Base-by-base conservation (phyloP, 2,888 invertebrate genomes). In the Ecliptopera silaceata region DNA sequence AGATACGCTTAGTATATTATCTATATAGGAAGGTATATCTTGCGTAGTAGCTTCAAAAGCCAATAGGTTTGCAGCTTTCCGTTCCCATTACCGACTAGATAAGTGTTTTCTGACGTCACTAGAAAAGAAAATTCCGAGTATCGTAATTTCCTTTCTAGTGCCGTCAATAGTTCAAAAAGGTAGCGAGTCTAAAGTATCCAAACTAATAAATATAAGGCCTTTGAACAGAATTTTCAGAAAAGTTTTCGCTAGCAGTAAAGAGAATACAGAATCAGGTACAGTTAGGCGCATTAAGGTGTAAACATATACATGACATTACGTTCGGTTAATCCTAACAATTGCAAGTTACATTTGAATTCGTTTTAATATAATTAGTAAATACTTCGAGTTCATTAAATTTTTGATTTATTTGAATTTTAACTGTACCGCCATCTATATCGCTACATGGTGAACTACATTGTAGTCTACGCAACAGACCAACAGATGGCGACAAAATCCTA, bases 221-320 rank as follows among this genome's bases (percentile, higher is more conserved):
- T 46, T 32, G 46, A 51, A 47, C 22, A 31, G 15, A 32, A 44
- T 49, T 44, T 49, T 32, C 45, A 32, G 20, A 44, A 36, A 46
- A 56, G 42, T 56, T 56, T 51, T 31, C 29, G 41, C 18, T 8
- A 34, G 36, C 12, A 31, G 41, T 36, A 50, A 38, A 56, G 47
- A 45, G 56, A 56, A 56, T 56, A 50, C 34, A 46, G 38, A 51
- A 56, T 47, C 11, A 47, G 36, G 46, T 41, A 26, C 36, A 36
- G 36, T 36, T 15, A 36, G 8, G 15, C 2, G 3, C 8, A 15
- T 36, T 34, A 4, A 34, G 12, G 13, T 34, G 26, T 34, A 5
- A 13, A 34, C 12, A 12, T 13, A 6, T 13, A 34, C 34, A 5
- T 6, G 13, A 12, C 34, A 6, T 34, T 5, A 5, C 1, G 8